Evolutionary conservation across 2,888 invertebrate species (phyloP), one percentile per base, ranked within the genome.

Genomic region (Cremastinae sp.): DNA sequence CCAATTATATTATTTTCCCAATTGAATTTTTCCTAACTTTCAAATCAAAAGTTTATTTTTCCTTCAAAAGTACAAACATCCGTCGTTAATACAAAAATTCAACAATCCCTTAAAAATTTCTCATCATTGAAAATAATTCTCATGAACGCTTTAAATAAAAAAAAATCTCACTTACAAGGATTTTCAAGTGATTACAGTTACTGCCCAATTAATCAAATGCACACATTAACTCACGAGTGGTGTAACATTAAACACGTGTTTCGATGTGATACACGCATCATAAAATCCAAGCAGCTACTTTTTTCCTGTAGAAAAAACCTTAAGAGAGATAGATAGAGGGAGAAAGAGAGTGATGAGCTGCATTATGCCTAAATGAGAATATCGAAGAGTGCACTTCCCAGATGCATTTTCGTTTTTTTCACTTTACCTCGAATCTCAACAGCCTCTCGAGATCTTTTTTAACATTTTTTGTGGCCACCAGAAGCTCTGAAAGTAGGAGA

Each of bases 181-280:
- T n/a, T n/a, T 14, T 14, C 12, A 58, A 51, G 58, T 12, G 28
- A 59, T 58, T 75, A 70, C 55, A 10, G 59, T 75, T 61, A 75
- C 53, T 65, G 75, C 39, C 35, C 45, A 20, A 65, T 53, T 70
- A 53, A 61, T 59, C 59, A 39, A 65, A 58, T 64, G 43, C 10
- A 45, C 64, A 59, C n/a, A n/a, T 70, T 47, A 68, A 43, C 58
- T 22, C 70, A 58, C 69, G 64, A 47, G 45, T 43, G 35, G 53
- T 70, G n/a, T n/a, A 65, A 75, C 64, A 39, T 47, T 53, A 47
- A 75, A 70, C 75, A 75, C 59, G 70, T 75, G 75, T 70, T 65
- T 68, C 43, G 59, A 47, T 62, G 53, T 28, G 35, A 49, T 37
- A 35, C 74, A 47, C 53, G 59, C 53, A 61, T 35, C 59, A 20